These are phyloP conservation scores for Drosophila nigricruria DNA, from an alignment of 2,888 invertebrate genomes.

Conservation along the genomic window DNA sequence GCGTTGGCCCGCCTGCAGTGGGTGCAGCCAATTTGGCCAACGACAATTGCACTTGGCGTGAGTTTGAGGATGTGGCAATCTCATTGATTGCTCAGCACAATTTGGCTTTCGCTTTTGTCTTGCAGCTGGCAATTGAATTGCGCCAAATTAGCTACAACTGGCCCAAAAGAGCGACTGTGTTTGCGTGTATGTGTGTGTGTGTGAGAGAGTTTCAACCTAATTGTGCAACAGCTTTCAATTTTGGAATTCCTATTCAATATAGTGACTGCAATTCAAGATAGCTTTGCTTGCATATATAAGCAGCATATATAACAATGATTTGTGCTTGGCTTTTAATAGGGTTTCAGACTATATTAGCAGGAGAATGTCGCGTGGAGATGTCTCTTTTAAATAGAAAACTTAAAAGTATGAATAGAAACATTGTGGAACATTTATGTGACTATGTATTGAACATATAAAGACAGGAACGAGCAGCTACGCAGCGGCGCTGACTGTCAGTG, in stretches of 20 bases:
- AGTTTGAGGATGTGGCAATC: conserved; percentile 53
- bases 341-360: no score
- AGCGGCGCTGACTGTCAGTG: no score
- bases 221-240: not conserved
- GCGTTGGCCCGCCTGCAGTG: not conserved
- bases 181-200: not conserved
- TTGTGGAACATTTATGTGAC: no score
- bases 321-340: not conserved
- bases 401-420: no score
- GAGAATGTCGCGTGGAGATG: no score
- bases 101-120: conserved; percentile 65
- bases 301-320: not conserved
- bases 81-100: conserved; percentile 69
- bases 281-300: not conserved
- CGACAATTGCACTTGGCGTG: conserved; percentile 42
- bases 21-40: conserved; percentile 41
- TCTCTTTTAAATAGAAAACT: no score
- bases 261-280: not conserved
- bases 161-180: not conserved
- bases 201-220: not conserved
- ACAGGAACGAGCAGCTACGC: no score
- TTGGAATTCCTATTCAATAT: not conserved
- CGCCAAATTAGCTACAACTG: conserved; percentile 51
- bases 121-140: conserved; percentile 63
- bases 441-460: no score